Evolutionary conservation across 1,140 invertebrate genomes (phyloP), one percentile per base, ranked within the genome.

Genomic region (Lysiphlebus fabarum): DNA sequence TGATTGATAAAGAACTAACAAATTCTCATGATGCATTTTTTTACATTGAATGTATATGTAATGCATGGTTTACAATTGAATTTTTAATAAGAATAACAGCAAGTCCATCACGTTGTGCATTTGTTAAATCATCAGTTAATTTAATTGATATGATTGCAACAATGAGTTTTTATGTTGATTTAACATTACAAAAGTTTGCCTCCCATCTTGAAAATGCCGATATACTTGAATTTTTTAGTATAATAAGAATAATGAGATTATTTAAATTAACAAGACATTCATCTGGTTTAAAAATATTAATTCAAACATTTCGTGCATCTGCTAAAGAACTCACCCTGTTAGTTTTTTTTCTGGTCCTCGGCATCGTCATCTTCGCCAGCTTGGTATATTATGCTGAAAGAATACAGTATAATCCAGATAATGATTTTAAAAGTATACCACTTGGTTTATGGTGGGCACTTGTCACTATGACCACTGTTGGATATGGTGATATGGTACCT

Each of bases 11-110:
- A 82, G 86, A 87, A 57, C 89, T 90, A 73, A 98, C 96, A 17
- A 96, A 97, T 78, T 95, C 96, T 47, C 96, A 98, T 81, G 87
- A 92, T 64, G 95, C 93, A 65, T 99, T 99, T 83, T 98, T 98
- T 83, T 98, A 98, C 84, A 95, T 99, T 68, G 98, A 99, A 82
- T 96, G 95, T 81, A 87, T 98, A 55, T 99, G 97, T 82, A 99
- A 99, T 82, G 95, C 96, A 40, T 99, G 97, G 97, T 99, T 99
- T 81, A 97, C 95, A 1, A 86, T 99, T 64, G 98, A 99, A 81
- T 97, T 99, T 70, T 81, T 97, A 58, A 89, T 96, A 51, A 86
- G 97, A 12, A 96, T 99, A 81, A 89, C 97, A 58, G 95, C 89
- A 49, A 92, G 87, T 71, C 97, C 98, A 1, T 94, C 92, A 73